Conservation (phyloP, 2,113 vertebrate genomes). For the Catharus fuscescens region DNA sequence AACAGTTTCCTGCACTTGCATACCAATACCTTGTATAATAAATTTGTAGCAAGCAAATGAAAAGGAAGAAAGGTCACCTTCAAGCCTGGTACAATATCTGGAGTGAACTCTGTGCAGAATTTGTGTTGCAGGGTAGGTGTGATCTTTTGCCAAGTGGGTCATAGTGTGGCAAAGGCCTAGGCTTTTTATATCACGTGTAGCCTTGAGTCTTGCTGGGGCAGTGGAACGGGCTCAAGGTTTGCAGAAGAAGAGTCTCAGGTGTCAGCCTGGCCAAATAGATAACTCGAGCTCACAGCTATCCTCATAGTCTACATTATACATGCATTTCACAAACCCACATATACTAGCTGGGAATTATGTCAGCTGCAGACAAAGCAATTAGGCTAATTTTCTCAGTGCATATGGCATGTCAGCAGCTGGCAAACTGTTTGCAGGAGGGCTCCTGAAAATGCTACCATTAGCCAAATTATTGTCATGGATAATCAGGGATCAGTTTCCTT, state of each 20-base stretch:
- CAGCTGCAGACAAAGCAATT: slow-evolving; percentile 46
- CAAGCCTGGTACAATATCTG: background rate
- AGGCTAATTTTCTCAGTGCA: slow-evolving; percentile 36
- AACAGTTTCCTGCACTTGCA: background rate
- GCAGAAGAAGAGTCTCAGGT: background rate
- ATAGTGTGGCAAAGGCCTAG: background rate
- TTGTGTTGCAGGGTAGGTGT: accelerated
- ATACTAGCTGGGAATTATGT: slow-evolving; percentile 9
- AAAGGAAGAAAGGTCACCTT: background rate
- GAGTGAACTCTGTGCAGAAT: background rate
- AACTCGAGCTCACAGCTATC: background rate
- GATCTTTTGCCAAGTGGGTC: background rate
- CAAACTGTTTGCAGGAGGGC: slow-evolving; percentile 13
- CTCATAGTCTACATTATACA: background rate
- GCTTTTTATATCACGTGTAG: background rate
- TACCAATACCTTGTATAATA: background rate
- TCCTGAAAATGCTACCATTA: slow-evolving; percentile 37
- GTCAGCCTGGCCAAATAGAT: background rate
- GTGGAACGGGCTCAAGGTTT: background rate
- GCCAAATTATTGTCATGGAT: slow-evolving; percentile 55
- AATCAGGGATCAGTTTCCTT: slow-evolving; percentile 33
- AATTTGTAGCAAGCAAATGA: background rate
- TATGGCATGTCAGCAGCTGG: slow-evolving; percentile 43
- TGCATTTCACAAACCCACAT: background rate
- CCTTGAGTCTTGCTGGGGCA: background rate